These are phyloP conservation scores for Rhabdomys pumilio DNA, from an alignment of 2,797 vertebrate species.

Conservation along the genomic window DNA sequence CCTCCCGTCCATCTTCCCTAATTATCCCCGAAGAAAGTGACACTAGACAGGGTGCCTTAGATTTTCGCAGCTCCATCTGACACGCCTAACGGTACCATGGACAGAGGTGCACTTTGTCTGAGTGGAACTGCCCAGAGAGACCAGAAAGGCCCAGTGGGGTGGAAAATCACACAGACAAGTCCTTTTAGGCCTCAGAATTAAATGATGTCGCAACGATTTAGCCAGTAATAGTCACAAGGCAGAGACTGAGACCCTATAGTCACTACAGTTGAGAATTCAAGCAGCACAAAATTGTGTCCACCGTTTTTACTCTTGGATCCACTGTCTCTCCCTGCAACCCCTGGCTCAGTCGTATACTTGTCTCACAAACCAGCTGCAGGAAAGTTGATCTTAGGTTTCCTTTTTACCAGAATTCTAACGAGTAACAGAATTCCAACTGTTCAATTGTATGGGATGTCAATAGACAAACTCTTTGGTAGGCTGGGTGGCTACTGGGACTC, in stretches of 20 bases:
- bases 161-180: neutral
- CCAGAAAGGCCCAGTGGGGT: neutral
- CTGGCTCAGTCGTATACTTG: neutral
- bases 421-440: neutral
- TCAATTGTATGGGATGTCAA: neutral
- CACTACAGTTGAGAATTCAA: neutral
- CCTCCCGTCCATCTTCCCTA: neutral
- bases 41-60: neutral
- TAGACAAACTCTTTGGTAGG: neutral
- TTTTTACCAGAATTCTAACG: neutral
- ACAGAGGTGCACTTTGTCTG: neutral
- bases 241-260: neutral
- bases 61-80: neutral
- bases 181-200: neutral
- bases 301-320: neutral
- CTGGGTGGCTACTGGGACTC: no score
- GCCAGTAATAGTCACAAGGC: no score
- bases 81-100: no score
- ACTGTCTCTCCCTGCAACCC: neutral
- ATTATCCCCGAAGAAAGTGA: neutral
- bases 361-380: neutral
- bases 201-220: neutral
- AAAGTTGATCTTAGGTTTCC: neutral
- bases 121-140: neutral
- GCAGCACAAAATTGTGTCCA: neutral